Evolutionary conservation across 2,113 vertebrate species (phyloP), one percentile per base, ranked within the genome.

Genomic region (Varanus salvator): DNA sequence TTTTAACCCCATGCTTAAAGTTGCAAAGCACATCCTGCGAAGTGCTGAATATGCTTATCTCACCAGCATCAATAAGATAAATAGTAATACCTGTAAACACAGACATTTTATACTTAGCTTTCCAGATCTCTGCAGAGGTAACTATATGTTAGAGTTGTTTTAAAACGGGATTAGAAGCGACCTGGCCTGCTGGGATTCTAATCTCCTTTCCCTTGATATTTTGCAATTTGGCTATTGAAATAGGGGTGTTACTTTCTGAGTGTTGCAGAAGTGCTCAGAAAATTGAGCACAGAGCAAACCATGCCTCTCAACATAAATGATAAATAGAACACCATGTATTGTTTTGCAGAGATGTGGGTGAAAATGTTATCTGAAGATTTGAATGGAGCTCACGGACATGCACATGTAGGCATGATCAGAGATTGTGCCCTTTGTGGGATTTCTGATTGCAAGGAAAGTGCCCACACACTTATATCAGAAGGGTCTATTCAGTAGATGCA

Each of bases 21-120:
- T 6, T 90, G 90, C 19, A 74, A 25, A 89, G 77, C 0, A 38
- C 1, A 66, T 86, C 0, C 0, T 89, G 87, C 92, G 71, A 71
- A 84, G 29, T 78, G 81, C 50, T 82, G 54, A 60, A 48, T 80
- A 80, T 69, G 52, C 44, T 82, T 83, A 88, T 74, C 25, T 83
- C 25, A 64, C n/a, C 21, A 48, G 50, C 74, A 87, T 80, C 60
- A 54, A 27, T 68, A 80, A 50, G 60, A 29, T 60, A 69, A 66
- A 87, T 50, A 64, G 2, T 64, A 87, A 87, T 87, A 27, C 8
- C 27, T 57, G 44, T 23, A 38, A 90, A 52, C 21, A 78, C 75
- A 85, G 85, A 23, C 25, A 68, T 90, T 89, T 78, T 60, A 60
- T 72, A 82, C 54, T 29, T 74, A 60, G 52, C n/a, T 21, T 52